Percentiles rank a stretch among this genome's conserved stretches.
These are phyloP conservation scores for Noctuana brunneofusca DNA, from an alignment of 2,888 invertebrate genomes.

Conservation along the genomic window DNA sequence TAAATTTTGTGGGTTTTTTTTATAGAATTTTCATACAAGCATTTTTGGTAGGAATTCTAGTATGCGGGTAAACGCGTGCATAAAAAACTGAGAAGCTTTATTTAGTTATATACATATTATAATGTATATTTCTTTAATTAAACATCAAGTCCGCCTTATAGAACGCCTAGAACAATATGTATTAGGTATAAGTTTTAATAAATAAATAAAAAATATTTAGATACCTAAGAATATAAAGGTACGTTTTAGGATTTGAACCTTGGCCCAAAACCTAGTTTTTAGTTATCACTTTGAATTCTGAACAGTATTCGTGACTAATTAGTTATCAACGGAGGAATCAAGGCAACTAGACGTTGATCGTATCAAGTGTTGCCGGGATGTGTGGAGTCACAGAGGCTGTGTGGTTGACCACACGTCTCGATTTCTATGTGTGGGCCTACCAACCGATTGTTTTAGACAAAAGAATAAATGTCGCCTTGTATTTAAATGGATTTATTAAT, in stretches of 20 bases:
- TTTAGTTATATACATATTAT: too few relatives aligned
- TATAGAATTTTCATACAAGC: too few relatives aligned
- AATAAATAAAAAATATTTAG: too few relatives aligned
- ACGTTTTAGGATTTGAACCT: neutral
- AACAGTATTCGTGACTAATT: conserved; percentile 8
- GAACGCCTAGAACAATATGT: too few relatives aligned
- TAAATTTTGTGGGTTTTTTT: too few relatives aligned
- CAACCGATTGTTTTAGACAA: conserved; percentile 8
- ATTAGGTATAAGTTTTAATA: too few relatives aligned
- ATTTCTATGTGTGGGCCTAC: conserved; percentile 33
- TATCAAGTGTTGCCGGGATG: conserved; percentile 22
- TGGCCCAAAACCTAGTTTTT: neutral
- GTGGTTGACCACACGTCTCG: conserved; percentile 44
- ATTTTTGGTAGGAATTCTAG: too few relatives aligned
- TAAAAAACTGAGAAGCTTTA: too few relatives aligned
- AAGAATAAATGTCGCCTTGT: conserved; percentile 11
- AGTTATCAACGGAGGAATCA: conserved; percentile 20
- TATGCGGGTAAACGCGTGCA: too few relatives aligned
- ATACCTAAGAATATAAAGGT: too few relatives aligned
- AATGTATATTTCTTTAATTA: too few relatives aligned
- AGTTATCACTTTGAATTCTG: neutral
- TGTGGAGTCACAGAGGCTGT: conserved; percentile 33
- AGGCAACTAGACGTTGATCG: conserved; percentile 14
- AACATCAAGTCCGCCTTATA: too few relatives aligned
- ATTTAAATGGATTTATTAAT: conserved; percentile 31